Percentiles rank a stretch among this genome's conserved stretches.
These are phyloP conservation scores for Hemiprocne comata DNA, from an alignment of 2,113 vertebrate genomes.

Conservation along the genomic window DNA sequence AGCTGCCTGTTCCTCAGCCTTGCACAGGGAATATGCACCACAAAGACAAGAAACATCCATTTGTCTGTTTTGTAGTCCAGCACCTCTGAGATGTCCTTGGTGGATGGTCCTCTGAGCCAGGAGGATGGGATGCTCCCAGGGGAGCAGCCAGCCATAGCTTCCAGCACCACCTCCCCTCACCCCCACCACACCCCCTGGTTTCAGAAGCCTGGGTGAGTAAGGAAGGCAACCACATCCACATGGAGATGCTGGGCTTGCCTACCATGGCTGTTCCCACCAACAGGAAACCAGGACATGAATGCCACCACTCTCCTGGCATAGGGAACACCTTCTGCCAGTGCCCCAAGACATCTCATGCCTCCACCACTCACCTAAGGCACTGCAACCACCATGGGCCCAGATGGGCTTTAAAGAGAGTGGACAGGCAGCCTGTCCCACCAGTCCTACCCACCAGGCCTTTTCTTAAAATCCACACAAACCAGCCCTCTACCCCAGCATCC, in stretches of 20 bases:
- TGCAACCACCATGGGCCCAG: neutral
- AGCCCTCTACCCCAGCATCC: neutral
- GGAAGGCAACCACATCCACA: neutral
- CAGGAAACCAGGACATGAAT: neutral
- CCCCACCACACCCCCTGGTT: neutral
- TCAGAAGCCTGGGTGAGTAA: neutral
- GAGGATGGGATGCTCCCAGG: neutral
- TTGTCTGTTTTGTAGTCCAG: neutral
- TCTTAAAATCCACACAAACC: neutral
- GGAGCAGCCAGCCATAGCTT: accelerated
- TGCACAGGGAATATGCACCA: neutral
- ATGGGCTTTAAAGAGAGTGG: neutral
- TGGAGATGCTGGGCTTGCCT: neutral
- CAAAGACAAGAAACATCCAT: neutral
- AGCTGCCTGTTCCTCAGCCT: neutral
- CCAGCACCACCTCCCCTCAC: neutral
- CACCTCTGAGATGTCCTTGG: neutral
- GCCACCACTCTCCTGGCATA: neutral
- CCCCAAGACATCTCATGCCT: accelerated
- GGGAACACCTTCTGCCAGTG: neutral
- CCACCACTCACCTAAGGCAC: neutral
- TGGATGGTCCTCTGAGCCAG: neutral
- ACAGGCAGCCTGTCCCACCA: neutral
- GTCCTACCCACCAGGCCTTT: neutral
- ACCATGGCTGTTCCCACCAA: neutral